Conservation (phyloP, 2,888 invertebrate genomes). For the Drosophila tanythrix region DNA sequence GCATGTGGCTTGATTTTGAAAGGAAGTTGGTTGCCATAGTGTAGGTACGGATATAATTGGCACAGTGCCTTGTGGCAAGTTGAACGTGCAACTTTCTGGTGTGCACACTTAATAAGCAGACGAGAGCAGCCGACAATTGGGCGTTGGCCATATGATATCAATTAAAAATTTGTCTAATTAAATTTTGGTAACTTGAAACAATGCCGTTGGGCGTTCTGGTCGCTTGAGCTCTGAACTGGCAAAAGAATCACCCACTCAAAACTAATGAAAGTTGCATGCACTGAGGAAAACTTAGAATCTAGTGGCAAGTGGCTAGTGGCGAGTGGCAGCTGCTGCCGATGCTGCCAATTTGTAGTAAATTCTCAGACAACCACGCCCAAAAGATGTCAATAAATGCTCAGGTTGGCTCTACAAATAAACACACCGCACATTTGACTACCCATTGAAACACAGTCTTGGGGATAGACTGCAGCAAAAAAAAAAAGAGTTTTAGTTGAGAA, state of each 20-base stretch:
- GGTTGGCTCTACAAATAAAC: constrained; percentile 44
- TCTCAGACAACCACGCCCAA: constrained; percentile 67
- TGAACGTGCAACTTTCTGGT: constrained; percentile 49
- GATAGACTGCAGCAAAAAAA: constrained; percentile 13
- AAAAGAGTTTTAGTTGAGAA: neutral
- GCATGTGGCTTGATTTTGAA: constrained; percentile 15
- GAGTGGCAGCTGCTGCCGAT: constrained; percentile 23
- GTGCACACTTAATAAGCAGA: constrained; percentile 35
- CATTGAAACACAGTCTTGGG: constrained; percentile 34
- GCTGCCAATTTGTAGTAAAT: constrained; percentile 79
- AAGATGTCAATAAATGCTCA: constrained; percentile 75
- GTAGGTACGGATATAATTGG: constrained; percentile 43
- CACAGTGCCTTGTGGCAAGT: constrained; percentile 42
- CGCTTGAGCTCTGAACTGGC: constrained; percentile 68
- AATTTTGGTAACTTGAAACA: constrained; percentile 79
- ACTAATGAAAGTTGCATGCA: constrained; percentile 66
- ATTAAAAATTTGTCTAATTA: constrained; percentile 80
- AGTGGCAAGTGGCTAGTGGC: constrained; percentile 42
- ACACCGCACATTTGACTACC: constrained; percentile 61
- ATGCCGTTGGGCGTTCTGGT: constrained; percentile 59
- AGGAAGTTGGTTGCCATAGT: constrained; percentile 12
- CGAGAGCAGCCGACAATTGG: constrained; percentile 48
- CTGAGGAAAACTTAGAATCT: constrained; percentile 34
- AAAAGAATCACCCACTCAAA: constrained; percentile 63
- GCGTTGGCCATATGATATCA: constrained; percentile 78